Conservation (phyloP, 2,797 vertebrate genomes). For the Coendou prehensilis region DNA sequence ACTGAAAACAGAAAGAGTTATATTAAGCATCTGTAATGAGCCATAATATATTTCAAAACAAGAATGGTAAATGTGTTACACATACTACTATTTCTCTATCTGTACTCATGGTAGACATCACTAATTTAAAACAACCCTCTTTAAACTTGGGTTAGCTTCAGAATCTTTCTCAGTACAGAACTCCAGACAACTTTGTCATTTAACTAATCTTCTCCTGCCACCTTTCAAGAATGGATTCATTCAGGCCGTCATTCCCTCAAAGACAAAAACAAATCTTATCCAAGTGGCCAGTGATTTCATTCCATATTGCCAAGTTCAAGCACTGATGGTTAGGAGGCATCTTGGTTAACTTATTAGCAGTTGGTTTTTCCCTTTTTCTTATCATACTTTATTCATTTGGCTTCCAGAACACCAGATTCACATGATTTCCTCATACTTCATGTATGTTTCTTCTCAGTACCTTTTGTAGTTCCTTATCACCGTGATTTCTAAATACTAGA, state of each 20-base stretch:
- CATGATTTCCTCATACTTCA: not conserved
- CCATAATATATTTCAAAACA: not conserved
- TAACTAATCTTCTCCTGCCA: not conserved
- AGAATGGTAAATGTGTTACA: not conserved
- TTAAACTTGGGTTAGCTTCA: not conserved
- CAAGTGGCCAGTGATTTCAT: not conserved
- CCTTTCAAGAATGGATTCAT: not conserved
- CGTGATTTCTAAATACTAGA: not conserved
- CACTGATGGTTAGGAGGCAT: not conserved
- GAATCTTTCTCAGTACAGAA: not conserved
- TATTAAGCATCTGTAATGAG: not conserved
- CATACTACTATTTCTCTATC: not conserved
- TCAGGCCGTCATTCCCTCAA: not conserved
- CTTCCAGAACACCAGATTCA: not conserved
- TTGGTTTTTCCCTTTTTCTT: not conserved
- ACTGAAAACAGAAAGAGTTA: not conserved
- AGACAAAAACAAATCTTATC: not conserved
- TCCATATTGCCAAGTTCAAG: not conserved
- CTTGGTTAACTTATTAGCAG: not conserved
- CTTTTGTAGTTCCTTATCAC: not conserved
- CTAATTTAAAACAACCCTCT: not conserved
- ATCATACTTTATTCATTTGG: not conserved
- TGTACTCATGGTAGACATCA: not conserved
- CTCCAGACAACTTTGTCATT: not conserved
- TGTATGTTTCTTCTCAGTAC: not conserved